Conservation (phyloP, 2,797 vertebrate genomes). For the Masticophis lateralis region DNA sequence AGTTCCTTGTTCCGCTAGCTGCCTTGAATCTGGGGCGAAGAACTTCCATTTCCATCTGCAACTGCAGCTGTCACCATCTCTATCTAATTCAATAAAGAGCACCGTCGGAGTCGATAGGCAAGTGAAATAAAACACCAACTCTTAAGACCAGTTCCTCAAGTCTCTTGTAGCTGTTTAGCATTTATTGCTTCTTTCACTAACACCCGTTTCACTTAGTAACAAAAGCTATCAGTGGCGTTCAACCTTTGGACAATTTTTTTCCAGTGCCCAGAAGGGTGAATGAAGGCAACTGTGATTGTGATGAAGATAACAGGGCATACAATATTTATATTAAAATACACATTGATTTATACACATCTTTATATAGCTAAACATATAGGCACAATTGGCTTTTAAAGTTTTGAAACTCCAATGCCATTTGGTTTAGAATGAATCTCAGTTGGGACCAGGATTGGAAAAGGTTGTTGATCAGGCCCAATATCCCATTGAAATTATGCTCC, state of each 20-base stretch:
- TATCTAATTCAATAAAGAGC: conserved; percentile 25
- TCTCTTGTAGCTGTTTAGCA: conserved; percentile 51
- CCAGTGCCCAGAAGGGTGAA: not conserved
- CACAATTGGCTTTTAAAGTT: not conserved
- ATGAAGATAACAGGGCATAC: not conserved
- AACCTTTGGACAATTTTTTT: conserved; percentile 7
- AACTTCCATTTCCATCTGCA: not conserved
- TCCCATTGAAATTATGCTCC: not conserved
- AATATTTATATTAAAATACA: conserved; percentile 34
- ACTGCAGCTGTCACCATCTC: not conserved
- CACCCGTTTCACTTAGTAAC: conserved; percentile 51
- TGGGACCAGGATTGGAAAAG: not conserved
- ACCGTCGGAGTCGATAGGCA: conserved; percentile 22
- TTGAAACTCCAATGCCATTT: not conserved
- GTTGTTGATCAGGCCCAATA: not conserved
- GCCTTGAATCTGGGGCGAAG: not conserved
- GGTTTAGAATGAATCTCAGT: not conserved
- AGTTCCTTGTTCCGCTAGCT: not conserved
- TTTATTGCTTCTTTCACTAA: conserved; percentile 68
- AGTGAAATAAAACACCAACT: conserved; percentile 19
- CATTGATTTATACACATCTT: conserved; percentile 34
- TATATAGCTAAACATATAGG: conserved; percentile 28
- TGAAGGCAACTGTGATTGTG: conserved; percentile 7
- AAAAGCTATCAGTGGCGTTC: conserved; percentile 28
- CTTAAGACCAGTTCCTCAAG: conserved; percentile 50